Evolutionary conservation across 2,113 vertebrate genomes (phyloP).

Genomic region (Carlito syrichta): DNA sequence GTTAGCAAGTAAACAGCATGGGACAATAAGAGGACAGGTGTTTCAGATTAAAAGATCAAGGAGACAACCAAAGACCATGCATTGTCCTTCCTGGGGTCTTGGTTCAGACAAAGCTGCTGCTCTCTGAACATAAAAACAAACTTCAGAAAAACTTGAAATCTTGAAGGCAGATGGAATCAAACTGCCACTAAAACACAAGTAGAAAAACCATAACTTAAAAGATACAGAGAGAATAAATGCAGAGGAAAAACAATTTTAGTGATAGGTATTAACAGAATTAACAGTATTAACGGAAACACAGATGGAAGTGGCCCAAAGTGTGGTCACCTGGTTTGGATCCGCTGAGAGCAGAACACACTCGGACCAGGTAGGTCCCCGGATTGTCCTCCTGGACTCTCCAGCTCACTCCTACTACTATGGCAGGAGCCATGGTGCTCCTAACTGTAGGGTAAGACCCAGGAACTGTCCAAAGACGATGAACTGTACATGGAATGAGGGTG

Average conservation of each 20-base stretch:
- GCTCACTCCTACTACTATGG: background rate
- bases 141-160: background rate
- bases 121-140: background rate
- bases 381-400: background rate
- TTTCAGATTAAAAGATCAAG: background rate
- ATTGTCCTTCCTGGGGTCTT: background rate
- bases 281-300: background rate
- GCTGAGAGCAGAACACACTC: background rate
- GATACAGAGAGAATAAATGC: background rate
- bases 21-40: too few species aligned
- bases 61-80: background rate
- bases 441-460: background rate
- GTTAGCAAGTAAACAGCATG: background rate
- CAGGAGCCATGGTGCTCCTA: background rate
- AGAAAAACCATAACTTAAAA: background rate
- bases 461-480: background rate
- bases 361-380: background rate
- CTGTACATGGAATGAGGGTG: fast-evolving
- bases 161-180: background rate
- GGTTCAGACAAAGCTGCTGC: background rate
- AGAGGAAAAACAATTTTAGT: background rate
- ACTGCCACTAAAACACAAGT: background rate
- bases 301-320: background rate
- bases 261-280: background rate
- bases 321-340: background rate